Evolutionary conservation across 1,140 invertebrate genomes (phyloP).

Genomic region (Drosophila baimaii): DNA sequence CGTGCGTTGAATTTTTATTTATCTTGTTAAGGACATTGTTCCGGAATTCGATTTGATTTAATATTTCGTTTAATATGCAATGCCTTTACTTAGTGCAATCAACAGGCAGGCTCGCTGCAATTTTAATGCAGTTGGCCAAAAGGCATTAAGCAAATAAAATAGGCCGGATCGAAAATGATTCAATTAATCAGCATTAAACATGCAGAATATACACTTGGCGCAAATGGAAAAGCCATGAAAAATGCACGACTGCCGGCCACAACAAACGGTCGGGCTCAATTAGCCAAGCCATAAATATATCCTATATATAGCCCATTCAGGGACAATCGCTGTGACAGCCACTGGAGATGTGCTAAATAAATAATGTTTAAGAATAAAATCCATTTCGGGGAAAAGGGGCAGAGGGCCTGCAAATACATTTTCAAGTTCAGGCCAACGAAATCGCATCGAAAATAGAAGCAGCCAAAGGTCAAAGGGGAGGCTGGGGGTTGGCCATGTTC

Average conservation of each 20-base stretch:
- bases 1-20: conserved; percentile 4
- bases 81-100: conserved; percentile 48
- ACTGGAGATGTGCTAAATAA: conserved; percentile 30
- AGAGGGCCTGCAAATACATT: conserved; percentile 43
- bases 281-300: conserved; percentile 41
- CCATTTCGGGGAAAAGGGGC: conserved; percentile 2
- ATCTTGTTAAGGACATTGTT: conserved; percentile 11
- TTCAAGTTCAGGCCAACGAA: conserved; percentile 69
- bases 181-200: conserved; percentile 45
- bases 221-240: conserved; percentile 41
- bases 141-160: conserved; percentile 39
- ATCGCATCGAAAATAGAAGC: conserved; percentile 43
- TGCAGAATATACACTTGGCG: conserved; percentile 14
- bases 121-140: conserved; percentile 31
- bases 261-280: conserved; percentile 52
- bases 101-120: conserved; percentile 32
- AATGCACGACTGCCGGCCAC: conserved; percentile 27
- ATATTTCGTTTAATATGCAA: conserved; percentile 16
- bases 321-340: conserved; percentile 25
- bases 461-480: conserved; percentile 56
- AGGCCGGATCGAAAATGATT: conserved; percentile 41
- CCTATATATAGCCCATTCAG: conserved; percentile 16
- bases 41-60: conserved; percentile 7
- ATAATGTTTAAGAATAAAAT: conserved; percentile 37
- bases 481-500: conserved; percentile 20